phyloP scores from a whole-genome alignment of 2,797 vertebrate species.

The Apogon hyalosoma region DNA sequence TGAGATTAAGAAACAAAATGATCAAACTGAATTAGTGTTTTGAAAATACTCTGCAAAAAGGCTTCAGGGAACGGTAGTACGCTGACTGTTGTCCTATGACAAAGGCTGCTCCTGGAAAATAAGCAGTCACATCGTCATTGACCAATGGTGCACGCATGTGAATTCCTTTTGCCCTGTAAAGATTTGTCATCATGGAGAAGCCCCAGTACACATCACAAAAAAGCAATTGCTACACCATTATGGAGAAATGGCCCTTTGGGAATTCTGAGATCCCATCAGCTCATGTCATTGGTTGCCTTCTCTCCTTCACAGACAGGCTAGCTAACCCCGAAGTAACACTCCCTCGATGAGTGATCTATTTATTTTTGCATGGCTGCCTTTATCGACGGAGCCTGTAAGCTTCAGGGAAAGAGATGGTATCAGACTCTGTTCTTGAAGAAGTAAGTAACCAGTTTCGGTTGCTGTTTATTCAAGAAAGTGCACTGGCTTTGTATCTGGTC shows the following conservation, averaged over 20 bases:
- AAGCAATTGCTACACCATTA: conserved; percentile 56
- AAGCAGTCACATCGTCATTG: conserved; percentile 34
- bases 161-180: conserved; percentile 53
- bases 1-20: not conserved
- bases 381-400: conserved; percentile 72
- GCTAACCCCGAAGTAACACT: conserved; percentile 74
- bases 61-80: not conserved
- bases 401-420: conserved; percentile 71
- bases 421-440: conserved; percentile 65
- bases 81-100: conserved; percentile 33
- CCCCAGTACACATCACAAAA: conserved; percentile 52
- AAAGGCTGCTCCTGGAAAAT: conserved; percentile 42
- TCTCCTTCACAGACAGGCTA: conserved; percentile 56
- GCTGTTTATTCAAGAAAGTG: conserved; percentile 64
- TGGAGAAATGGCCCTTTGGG: conserved; percentile 57
- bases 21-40: not conserved
- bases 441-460: conserved; percentile 57
- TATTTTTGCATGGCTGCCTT: conserved; percentile 80
- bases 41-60: not conserved
- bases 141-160: conserved; percentile 28
- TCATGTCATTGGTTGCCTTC: conserved; percentile 65
- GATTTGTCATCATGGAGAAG: conserved; percentile 59
- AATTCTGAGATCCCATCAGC: conserved; percentile 60
- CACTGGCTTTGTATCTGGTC: conserved; percentile 62
- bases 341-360: conserved; percentile 77